Evolutionary conservation across 1,140 invertebrate species (phyloP).

Genomic region (Cherax quadricarinatus): DNA sequence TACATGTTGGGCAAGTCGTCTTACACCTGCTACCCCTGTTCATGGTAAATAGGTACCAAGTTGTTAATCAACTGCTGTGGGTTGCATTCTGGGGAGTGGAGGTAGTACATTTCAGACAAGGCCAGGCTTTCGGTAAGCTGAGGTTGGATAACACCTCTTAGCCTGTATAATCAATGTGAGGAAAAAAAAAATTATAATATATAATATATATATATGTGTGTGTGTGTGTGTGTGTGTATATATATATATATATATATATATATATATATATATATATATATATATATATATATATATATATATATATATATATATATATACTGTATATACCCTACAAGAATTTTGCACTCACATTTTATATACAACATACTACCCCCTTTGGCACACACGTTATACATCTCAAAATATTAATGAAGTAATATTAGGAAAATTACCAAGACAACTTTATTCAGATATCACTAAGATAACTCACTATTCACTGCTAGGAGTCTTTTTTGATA

Average conservation of each 20-base stretch:
- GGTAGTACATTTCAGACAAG: no score
- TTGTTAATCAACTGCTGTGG: no score
- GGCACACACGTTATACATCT: slow-evolving; percentile 25
- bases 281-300: neutral
- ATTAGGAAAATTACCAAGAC: neutral
- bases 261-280: neutral
- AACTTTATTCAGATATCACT: neutral
- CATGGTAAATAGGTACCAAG: no score
- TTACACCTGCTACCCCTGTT: no score
- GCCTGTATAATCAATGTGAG: no score
- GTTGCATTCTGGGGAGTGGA: no score
- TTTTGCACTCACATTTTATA: slow-evolving; percentile 16
- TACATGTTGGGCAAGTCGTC: no score
- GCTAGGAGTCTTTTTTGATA: neutral
- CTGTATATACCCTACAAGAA: neutral
- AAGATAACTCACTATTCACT: neutral
- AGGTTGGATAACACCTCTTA: no score
- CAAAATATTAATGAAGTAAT: neutral
- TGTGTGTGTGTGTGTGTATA: no score
- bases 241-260: neutral
- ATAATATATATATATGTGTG: neutral
- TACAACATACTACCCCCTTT: slow-evolving; percentile 30
- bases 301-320: no score
- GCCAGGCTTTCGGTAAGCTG: no score
- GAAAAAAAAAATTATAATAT: no score